Evolutionary conservation across 2,888 invertebrate species (phyloP).

Genomic region (Drosophila greeni): DNA sequence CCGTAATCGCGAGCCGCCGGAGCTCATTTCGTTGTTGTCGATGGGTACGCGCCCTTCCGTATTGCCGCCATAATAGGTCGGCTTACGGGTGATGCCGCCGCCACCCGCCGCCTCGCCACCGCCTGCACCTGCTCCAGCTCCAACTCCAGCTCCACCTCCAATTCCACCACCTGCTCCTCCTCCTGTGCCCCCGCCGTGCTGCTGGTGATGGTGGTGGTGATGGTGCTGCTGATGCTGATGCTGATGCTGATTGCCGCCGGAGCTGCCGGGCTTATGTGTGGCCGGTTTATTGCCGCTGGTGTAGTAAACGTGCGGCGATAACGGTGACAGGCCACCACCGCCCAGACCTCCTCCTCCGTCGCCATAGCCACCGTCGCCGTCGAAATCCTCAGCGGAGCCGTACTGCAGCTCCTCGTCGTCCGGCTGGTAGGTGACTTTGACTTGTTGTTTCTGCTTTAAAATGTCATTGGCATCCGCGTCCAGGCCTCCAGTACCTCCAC

Average conservation of each 20-base stretch:
- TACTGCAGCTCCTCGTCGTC: conserved; percentile 84
- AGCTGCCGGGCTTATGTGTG: conserved; percentile 71
- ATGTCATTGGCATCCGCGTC: conserved; percentile 79
- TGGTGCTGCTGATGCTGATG: conserved; percentile 61
- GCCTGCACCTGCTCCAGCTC: conserved; percentile 23
- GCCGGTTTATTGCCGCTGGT: conserved; percentile 75
- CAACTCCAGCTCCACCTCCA: conserved; percentile 29
- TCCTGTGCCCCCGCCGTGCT: conserved; percentile 35
- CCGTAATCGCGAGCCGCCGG: conserved; percentile 53
- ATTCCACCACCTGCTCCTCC: too few relatives aligned
- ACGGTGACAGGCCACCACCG: conserved; percentile 60
- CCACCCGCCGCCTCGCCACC: conserved; percentile 29
- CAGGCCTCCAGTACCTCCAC: conserved; percentile 38
- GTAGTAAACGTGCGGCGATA: conserved; percentile 77
- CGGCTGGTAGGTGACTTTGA: conserved; percentile 79
- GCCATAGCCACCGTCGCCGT: conserved; percentile 79
- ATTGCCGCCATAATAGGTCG: conserved; percentile 73
- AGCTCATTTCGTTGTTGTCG: conserved; percentile 76
- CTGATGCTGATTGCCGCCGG: conserved; percentile 49
- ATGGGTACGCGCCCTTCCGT: conserved; percentile 72
- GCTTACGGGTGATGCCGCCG: conserved; percentile 76
- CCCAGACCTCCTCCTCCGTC: conserved; percentile 16
- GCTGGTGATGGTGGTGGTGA: conserved; percentile 61
- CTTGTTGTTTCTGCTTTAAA: conserved; percentile 78
- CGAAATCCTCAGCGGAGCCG: conserved; percentile 86